Evolutionary conservation across 2,888 invertebrate genomes (phyloP), one percentile per base, ranked within the genome.

Genomic region (Phaonia tiefii): DNA sequence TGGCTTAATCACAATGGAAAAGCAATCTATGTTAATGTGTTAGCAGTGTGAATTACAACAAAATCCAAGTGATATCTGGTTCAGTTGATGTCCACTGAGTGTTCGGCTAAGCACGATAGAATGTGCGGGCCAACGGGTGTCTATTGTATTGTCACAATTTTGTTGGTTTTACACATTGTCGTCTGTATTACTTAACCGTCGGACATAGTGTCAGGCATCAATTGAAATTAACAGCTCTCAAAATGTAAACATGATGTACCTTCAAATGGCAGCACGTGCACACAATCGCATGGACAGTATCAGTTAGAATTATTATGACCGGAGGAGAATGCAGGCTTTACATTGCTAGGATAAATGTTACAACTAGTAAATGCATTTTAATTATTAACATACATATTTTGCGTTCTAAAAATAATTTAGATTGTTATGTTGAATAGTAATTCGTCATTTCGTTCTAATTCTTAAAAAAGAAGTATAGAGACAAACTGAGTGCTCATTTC

Each of bases 221-320:
- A 81, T 75, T 81, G 67, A 78, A 78, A 81, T 78, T 75, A 81
- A 78, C 80, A 77, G 78, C 72, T 81, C 54, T 74, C 71, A 66
- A 80, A 71, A 77, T 17, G 58, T 26, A 76, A 77, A 60, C 74
- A 80, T 51, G 26, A 63, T 63, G 22, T 63, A 22, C 63, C n/a
- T 63, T 63, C 63, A 11, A 63, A 63, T 42, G 42, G 20, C 54
- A 42, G 26, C 17, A 54, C 51, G 54, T 26, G n/a, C n/a, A 15
- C 25, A 31, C 31, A 31, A 3, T 5, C 8, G 3, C 8, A 5
- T 31, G 31, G 31, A 31, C 31, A 31, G 31, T 31, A 31, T 31
- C n/a, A n/a, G n/a, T n/a, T n/a, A n/a, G n/a, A n/a, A n/a, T n/a
- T n/a, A n/a, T n/a, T n/a, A n/a, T n/a, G n/a, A n/a, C n/a, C n/a